These are phyloP conservation scores for Plagodis dolabraria DNA, from an alignment of 2,888 invertebrate genomes.

Conservation along the genomic window DNA sequence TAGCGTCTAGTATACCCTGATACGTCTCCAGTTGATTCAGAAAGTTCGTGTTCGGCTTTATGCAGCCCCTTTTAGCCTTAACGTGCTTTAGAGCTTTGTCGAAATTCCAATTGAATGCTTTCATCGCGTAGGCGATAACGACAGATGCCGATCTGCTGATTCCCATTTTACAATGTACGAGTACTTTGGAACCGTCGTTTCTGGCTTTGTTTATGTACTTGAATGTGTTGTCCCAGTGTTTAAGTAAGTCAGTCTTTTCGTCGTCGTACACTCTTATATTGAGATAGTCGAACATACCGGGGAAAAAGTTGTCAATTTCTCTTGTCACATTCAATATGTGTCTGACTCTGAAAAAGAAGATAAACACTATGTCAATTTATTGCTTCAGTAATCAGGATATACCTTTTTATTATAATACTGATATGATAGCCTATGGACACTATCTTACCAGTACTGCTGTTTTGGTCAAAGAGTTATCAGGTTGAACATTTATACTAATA, in stretches of 20 bases:
- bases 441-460: no score
- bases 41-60: constrained; percentile 98
- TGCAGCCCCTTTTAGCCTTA: constrained; percentile 95
- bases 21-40: constrained; percentile 97
- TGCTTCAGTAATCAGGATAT: not conserved
- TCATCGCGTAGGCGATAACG: constrained; percentile 99
- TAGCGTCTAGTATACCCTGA: constrained; percentile 97
- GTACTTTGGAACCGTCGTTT: constrained; percentile 95
- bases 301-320: constrained; percentile 99
- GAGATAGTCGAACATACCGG: constrained; percentile 97
- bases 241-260: constrained; percentile 97
- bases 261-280: constrained; percentile 99
- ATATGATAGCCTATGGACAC: no score
- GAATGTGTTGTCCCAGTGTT: constrained; percentile 99
- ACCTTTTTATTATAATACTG: no score
- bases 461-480: no score
- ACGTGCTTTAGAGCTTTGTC: constrained; percentile 95
- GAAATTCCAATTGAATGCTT: constrained; percentile 97
- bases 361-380: not conserved
- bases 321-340: constrained; percentile 99
- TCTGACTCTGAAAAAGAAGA: constrained; percentile 89
- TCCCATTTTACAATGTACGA: constrained; percentile 99
- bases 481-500: no score
- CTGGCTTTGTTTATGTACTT: constrained; percentile 97
- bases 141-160: constrained; percentile 99